These are phyloP conservation scores for Sakesphorus luctuosus DNA, from an alignment of 2,113 vertebrate genomes.

Conservation along the genomic window DNA sequence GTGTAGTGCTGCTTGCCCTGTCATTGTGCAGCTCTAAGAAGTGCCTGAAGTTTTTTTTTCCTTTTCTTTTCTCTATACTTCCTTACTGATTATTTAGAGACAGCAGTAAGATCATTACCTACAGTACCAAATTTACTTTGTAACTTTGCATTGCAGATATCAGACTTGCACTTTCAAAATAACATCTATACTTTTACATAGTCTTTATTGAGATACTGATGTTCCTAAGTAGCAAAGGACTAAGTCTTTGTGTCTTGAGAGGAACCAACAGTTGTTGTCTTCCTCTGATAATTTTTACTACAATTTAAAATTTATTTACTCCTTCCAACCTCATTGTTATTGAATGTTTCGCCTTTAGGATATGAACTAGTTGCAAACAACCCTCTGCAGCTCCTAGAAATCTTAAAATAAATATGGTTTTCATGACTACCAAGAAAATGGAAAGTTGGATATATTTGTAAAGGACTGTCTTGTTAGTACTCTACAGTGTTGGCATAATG, in stretches of 20 bases:
- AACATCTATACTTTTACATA: neutral
- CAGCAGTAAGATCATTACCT: neutral
- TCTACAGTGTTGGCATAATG: constrained; percentile 70
- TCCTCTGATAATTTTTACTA: neutral
- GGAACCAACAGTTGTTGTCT: neutral
- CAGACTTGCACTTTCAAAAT: neutral
- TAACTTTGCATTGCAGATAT: neutral
- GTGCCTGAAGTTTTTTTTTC: no score
- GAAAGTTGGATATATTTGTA: constrained; percentile 2
- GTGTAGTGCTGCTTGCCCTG: neutral
- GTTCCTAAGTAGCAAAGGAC: neutral
- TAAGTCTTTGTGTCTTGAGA: neutral
- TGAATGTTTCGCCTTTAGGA: neutral
- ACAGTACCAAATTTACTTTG: neutral
- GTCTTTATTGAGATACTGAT: neutral
- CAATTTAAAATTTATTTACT: neutral
- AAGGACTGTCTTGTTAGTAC: constrained; percentile 55
- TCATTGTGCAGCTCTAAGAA: neutral
- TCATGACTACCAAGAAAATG: constrained; percentile 38
- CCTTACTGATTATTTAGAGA: neutral
- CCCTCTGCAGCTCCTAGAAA: neutral
- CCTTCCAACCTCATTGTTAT: neutral
- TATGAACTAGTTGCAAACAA: neutral
- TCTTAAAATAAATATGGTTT: constrained; percentile 22
- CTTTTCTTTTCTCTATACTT: neutral